Percentiles rank a stretch among this genome's conserved stretches.
phyloP scores from a whole-genome alignment of 1,140 invertebrate species.

The Heliothis subflexa region DNA sequence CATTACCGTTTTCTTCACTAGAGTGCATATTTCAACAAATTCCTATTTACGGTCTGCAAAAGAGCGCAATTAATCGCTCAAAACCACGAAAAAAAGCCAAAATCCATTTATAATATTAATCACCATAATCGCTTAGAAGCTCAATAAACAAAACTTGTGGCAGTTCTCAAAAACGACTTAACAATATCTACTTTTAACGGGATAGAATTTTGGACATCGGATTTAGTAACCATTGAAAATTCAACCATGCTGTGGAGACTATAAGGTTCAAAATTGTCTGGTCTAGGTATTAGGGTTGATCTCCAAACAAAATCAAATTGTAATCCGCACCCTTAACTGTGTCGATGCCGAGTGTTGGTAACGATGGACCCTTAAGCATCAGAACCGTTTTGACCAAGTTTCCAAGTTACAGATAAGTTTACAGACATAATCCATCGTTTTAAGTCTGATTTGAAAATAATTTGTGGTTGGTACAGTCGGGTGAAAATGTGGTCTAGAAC shows the following conservation, averaged over 20 bases:
- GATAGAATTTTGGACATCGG: not conserved
- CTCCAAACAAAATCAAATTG: slow-evolving; percentile 5
- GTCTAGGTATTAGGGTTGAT: not conserved
- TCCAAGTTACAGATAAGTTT: slow-evolving; percentile 9
- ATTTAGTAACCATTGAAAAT: not conserved
- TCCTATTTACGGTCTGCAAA: too few species aligned
- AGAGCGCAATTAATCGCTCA: too few species aligned
- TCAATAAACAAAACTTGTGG: too few species aligned
- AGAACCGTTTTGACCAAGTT: not conserved
- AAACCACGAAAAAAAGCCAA: too few species aligned
- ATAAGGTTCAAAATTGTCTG: not conserved
- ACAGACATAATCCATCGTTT: not conserved
- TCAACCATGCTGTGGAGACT: not conserved
- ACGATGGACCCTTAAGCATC: not conserved
- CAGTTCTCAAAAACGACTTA: too few species aligned
- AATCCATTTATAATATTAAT: too few species aligned
- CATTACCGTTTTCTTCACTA: too few species aligned
- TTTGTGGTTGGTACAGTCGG: too few species aligned
- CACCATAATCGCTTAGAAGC: too few species aligned
- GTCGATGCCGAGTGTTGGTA: not conserved
- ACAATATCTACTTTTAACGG: too few species aligned
- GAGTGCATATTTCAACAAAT: too few species aligned
- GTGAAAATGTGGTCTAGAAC: too few species aligned
- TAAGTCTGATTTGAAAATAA: slow-evolving; percentile 1
- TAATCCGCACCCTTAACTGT: not conserved